Evolutionary conservation across 1,140 invertebrate genomes (phyloP).

Genomic region (Sogatella furcifera): DNA sequence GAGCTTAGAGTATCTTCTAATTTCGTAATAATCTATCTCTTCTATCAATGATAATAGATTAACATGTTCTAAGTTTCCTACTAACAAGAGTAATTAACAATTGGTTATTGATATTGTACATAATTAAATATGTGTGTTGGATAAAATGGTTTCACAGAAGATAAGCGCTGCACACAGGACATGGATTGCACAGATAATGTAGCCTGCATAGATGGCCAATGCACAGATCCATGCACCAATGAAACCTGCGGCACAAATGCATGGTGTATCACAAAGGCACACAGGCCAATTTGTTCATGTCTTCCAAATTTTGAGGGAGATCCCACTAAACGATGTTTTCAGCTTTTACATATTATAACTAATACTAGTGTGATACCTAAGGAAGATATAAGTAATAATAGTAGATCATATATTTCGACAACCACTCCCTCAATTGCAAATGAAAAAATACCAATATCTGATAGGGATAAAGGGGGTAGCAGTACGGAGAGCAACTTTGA

Average conservation of each 20-base stretch:
- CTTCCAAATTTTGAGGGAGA: constrained; percentile 28
- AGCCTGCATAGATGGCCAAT: constrained; percentile 50
- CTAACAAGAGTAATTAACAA: neutral
- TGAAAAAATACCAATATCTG: too few relatives aligned
- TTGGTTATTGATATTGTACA: constrained; percentile 3
- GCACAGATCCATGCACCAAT: constrained; percentile 50
- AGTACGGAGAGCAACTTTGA: too few relatives aligned
- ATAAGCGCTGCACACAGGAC: constrained; percentile 40
- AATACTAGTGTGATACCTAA: neutral
- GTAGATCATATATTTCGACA: too few relatives aligned
- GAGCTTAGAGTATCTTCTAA: neutral
- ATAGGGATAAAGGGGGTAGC: too few relatives aligned
- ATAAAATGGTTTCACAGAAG: constrained; percentile 20
- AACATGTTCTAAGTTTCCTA: too few relatives aligned
- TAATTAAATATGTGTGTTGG: constrained; percentile 11
- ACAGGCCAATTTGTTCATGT: constrained; percentile 42
- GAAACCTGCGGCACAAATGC: constrained; percentile 42
- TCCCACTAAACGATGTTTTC: constrained; percentile 29
- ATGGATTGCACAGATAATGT: constrained; percentile 51
- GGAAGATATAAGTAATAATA: neutral
- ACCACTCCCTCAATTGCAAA: too few relatives aligned
- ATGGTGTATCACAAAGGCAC: constrained; percentile 43
- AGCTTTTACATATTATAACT: constrained; percentile 1
- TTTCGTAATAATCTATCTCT: neutral
- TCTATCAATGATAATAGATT: neutral